Evolutionary conservation across 2,113 vertebrate genomes (phyloP).

Genomic region (Mormyrus lacerda): DNA sequence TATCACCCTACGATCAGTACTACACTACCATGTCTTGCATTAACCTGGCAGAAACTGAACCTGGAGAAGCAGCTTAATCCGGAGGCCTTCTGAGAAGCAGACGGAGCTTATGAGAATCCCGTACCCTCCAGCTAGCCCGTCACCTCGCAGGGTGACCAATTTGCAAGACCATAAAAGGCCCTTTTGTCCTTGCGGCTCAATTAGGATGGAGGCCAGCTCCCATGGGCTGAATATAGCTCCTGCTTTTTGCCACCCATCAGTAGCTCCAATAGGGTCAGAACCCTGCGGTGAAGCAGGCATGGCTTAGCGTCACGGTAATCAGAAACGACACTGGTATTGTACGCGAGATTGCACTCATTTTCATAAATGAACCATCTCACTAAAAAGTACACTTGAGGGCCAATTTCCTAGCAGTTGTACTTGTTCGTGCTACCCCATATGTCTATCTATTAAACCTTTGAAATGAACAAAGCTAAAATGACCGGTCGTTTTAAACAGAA

Average conservation of each 20-base stretch:
- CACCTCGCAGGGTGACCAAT: background rate
- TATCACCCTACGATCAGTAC: background rate
- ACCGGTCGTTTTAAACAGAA: background rate
- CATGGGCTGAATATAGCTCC: background rate
- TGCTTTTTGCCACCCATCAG: background rate
- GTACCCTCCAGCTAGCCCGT: background rate
- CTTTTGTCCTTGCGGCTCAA: slow-evolving; percentile 7
- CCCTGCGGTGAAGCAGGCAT: background rate
- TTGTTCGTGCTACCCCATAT: background rate
- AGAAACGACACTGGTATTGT: background rate
- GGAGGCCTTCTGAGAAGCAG: background rate
- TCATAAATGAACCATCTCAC: background rate
- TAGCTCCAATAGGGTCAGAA: background rate
- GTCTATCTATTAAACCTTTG: background rate
- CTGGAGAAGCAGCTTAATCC: background rate
- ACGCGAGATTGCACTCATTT: background rate
- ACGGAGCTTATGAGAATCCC: background rate
- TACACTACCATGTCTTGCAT: background rate
- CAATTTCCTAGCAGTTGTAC: background rate
- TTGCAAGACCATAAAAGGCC: background rate
- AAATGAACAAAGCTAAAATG: background rate
- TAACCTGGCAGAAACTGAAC: background rate
- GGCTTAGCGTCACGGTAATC: background rate
- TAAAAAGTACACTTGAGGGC: background rate
- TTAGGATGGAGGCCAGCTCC: background rate